These are phyloP conservation scores for Isurus oxyrinchus DNA, from an alignment of 2,113 vertebrate species.

Conservation along the genomic window DNA sequence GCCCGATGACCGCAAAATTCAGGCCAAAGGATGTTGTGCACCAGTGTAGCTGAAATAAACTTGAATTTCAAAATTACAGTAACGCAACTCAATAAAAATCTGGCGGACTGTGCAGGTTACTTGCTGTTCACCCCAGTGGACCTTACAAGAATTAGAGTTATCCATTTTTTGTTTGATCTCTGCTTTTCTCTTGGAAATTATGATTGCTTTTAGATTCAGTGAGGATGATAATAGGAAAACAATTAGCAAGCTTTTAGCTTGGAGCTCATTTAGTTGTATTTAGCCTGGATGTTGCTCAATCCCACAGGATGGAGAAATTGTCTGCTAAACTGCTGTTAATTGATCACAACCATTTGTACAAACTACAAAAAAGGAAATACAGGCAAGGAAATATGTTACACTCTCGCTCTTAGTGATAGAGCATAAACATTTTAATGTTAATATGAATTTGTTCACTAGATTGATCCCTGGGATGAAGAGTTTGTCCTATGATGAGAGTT, in stretches of 20 bases:
- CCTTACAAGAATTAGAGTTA: not conserved
- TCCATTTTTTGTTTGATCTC: not conserved
- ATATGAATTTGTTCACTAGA: not conserved
- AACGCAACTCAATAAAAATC: not conserved
- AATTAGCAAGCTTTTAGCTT: constrained; percentile 31
- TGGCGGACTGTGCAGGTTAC: not conserved
- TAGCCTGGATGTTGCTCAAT: not conserved
- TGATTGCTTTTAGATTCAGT: constrained; percentile 18
- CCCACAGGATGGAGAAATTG: constrained; percentile 12
- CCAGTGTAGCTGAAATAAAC: not conserved
- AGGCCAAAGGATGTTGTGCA: not conserved
- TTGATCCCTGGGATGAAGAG: too few relatives aligned
- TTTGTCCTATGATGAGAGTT: too few relatives aligned
- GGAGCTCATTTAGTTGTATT: constrained; percentile 28
- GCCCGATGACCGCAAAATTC: too few relatives aligned
- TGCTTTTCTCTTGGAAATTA: not conserved
- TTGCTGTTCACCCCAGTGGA: not conserved
- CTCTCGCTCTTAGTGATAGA: not conserved
- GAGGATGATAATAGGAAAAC: not conserved
- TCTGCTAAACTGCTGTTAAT: not conserved
- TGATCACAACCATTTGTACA: not conserved
- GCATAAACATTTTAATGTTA: not conserved
- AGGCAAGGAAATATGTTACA: not conserved
- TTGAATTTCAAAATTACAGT: not conserved
- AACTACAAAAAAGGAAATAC: not conserved